A percentile compares a stretch with the other conserved stretches of the same genome.
These are phyloP conservation scores for Garra rufa DNA, from an alignment of 2,113 vertebrate genomes.

Conservation along the genomic window DNA sequence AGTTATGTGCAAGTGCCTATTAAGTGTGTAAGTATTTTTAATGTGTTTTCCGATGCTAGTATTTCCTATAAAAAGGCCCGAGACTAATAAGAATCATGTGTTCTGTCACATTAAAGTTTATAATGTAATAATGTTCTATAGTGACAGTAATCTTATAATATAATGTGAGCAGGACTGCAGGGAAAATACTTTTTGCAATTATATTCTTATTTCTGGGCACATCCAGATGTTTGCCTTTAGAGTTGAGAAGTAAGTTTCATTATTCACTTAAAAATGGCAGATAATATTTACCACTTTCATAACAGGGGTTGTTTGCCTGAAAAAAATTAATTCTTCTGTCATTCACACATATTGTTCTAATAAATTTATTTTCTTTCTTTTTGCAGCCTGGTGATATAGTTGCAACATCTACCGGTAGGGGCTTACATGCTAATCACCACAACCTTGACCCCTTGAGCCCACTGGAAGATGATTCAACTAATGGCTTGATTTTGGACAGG, in stretches of 20 bases:
- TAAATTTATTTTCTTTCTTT: too few species aligned
- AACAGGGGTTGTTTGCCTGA: background rate
- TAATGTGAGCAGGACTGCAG: background rate
- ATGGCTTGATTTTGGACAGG: background rate
- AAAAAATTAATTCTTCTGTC: background rate
- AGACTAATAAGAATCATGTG: conserved; percentile 41
- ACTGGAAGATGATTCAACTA: background rate
- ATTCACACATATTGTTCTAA: too few species aligned
- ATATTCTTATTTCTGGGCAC: background rate
- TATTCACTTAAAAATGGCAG: background rate
- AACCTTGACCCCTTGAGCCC: too few species aligned
- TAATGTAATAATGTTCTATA: conserved; percentile 5
- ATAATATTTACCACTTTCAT: background rate
- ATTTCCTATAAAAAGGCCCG: conserved; percentile 19
- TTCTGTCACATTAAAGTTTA: background rate
- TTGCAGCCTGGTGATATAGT: too few species aligned
- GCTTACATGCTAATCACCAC: too few species aligned
- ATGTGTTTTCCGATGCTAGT: conserved; percentile 16
- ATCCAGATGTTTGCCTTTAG: background rate
- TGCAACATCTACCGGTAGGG: too few species aligned
- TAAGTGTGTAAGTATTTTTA: background rate
- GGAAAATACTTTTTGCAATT: conserved; percentile 31
- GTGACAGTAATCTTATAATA: conserved; percentile 32
- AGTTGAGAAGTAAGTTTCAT: background rate
- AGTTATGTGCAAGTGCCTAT: background rate